Base-by-base conservation (phyloP, 2,888 invertebrate genomes). In the Tetranychus truncatus region DNA sequence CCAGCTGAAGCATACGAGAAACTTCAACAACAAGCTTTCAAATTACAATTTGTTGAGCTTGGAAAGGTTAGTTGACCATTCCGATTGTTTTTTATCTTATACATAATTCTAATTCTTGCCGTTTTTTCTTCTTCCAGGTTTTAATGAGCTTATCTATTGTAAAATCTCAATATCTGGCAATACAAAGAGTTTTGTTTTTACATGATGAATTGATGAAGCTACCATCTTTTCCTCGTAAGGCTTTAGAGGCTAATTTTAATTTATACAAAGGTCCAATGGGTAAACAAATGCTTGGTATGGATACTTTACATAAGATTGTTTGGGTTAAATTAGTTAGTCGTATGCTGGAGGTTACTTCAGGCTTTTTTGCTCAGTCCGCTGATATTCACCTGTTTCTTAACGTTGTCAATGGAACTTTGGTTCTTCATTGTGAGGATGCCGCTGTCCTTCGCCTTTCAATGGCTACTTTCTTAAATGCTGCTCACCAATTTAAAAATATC, bases 141-240 rank as follows among this genome's bases (percentile, higher is more conserved):
- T 79, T 86, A 76, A 83, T 87, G 81, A 85, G 82, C 66, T 81
- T 82, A 78, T 83, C 82, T 45, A 81, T 84, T 71, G 79, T 84
- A 55, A 82, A 82, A 79, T 81, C 83, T 75, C 80, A 81, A 66
- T 82, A 82, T 75, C 82, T 91, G 90, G 88, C 96, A 11, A 95
- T 96, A 8, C 97, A 96, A 84, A 87, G 97, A 78, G 96, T 99
- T 5, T 95, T 96, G 3, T 99, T 99, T 82, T 86, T 99, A 7
- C 97, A 99, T 82, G 99, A 99, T 81, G 99, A 99, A 83, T 86
- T 99, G 9, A 95, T 96, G 89, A 99, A 99, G 82, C 85, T 99
- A 9, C 97, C 97, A 0, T 92, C 97, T 0, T 99, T 99, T 82
- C 99, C 99, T 0, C 87, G 99, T 46, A 97, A 97, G 84, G 96